Base-by-base conservation (phyloP, 1,140 invertebrate genomes). In the Drosophila cardini region DNA sequence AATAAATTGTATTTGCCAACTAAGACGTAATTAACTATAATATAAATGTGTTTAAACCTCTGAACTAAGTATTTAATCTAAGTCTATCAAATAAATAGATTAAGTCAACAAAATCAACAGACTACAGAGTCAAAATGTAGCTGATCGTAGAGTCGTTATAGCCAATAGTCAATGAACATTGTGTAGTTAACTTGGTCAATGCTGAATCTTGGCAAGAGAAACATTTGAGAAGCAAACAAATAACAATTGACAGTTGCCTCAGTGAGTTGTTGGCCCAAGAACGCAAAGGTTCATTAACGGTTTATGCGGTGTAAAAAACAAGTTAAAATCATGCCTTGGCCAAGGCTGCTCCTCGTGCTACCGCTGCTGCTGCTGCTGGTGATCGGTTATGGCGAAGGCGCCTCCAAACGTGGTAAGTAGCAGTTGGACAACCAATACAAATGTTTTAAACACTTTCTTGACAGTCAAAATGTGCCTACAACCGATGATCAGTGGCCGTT, bases 171-270 rank as follows among this genome's bases (percentile, higher is more conserved):
- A 26, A 50, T 18, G 36, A 13, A 32, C 45, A 62, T 43, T 34
- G 32, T 40, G 43, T 65, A 53, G 56, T 30, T 87, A 86, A 86
- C 72, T 89, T 89, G 83, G 83, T 90, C 83, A 87, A 87, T 89
- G 83, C 76, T 87, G 80, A 89, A 67, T 75, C 57, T 78, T 81
- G 78, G 78, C 64, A 52, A 46, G 73, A 68, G 42, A 70, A 62
- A 72, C 68, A 80, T 85, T 85, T 80, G 80, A 70, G 64, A 73
- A 77, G 80, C 52, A 85, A 62, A 65, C 56, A 84, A 72, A 77
- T 21, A 55, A 55, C 73, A 72, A 65, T 64, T 75, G 70, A 72
- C 60, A 40, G 30, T 36, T 13, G 38, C 53, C 61, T 87, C 76
- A 87, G 84, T 86, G 61, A 76, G 69, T 61, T 72, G 76, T 65